Base-by-base conservation (phyloP, 2,113 vertebrate genomes). In the Cathartes aura region DNA sequence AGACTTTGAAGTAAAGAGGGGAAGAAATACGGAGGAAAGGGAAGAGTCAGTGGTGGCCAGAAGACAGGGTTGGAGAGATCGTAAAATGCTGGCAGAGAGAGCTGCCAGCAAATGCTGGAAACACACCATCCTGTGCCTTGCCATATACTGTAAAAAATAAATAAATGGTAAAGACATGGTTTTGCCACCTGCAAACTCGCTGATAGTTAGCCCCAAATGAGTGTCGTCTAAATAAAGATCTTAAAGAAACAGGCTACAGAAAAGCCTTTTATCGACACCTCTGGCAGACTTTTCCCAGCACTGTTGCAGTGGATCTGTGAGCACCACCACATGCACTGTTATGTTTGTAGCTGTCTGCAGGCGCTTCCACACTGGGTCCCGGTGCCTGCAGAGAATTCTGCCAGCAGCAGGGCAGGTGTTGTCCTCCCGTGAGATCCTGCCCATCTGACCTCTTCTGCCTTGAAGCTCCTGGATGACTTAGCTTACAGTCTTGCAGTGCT, bases 311-410 rank as follows among this genome's bases (percentile, higher is more conserved):
- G 40, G 20, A 3, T 60, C 36, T 2, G 0, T 26, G 40, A 45
- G 62, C 53, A 26, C 58, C 36, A 7, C 55, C 26, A 1, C 32
- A 5, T 1, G 15, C 13, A 0, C 22, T 5, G 24, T 0, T 8
- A 26, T 40, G 67, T 38, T 32, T 24, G 27, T 34, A n/a, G 73
- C 56, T 66, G 5, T 59, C 48, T 48, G 60, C 15, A 40, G 53
- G 45, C 32, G 8, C 38, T 70, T 22, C 48, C n/a, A 24, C 20
- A 0, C 13, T 9, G 21, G 34, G 6, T 48, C 40, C 58, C 1
- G 0, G 42, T 34, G 32, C 63, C 36, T 55, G 42, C 55, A 50
- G 59, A 70, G 64, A 62, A 38, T 21, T 75, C 5, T 2, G 36
- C 30, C 59, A n/a, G 43, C 62, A 67, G 23, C 56, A 50, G 43